Evolutionary conservation across 2,113 vertebrate genomes (phyloP), one percentile per base, ranked within the genome.

Genomic region (Etheostoma cragini): DNA sequence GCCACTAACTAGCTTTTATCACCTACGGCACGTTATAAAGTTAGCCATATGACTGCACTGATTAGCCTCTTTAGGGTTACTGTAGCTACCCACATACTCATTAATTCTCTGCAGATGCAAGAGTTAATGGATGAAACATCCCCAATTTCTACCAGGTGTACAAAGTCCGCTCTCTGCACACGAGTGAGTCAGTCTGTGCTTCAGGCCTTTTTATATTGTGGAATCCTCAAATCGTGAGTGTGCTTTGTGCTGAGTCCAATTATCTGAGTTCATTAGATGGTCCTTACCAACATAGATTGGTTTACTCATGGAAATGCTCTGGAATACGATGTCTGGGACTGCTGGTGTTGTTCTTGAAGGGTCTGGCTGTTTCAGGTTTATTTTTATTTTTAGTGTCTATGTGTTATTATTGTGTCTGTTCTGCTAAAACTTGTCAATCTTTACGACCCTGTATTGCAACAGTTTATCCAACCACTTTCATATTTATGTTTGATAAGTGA

Each of bases 61-160:
- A 68, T 74, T 72, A 69, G 82, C 82, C 81, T 62, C 84, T 83
- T 90, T 88, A 66, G 71, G 64, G 50, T 77, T 72, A 65, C 50
- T 78, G 71, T 61, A 72, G 74, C 64, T 75, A 60, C 77, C 74
- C 79, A 52, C 69, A 63, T 57, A 68, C 82, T 88, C 81, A 86
- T 89, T 91, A 90, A 58, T 81, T 69, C 74, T 67, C 69, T 46
- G 75, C 81, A 88, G 85, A 88, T 89, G 87, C 72, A 49, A 49
- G 5, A 42, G 70, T 84, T 84, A 87, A 87, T 83, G 66, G 69
- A 81, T 56, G 38, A 85, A 70, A 79, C 53, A 65, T 81, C 62
- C 67, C 5, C 38, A 53, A 50, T 81, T 82, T 53, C 74, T 70
- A 50, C 87, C 81, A 89, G 86, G 88, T 91, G 84, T 85, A 17